phyloP scores from a whole-genome alignment of 1,140 invertebrate genomes.

The Lineus longissimus region DNA sequence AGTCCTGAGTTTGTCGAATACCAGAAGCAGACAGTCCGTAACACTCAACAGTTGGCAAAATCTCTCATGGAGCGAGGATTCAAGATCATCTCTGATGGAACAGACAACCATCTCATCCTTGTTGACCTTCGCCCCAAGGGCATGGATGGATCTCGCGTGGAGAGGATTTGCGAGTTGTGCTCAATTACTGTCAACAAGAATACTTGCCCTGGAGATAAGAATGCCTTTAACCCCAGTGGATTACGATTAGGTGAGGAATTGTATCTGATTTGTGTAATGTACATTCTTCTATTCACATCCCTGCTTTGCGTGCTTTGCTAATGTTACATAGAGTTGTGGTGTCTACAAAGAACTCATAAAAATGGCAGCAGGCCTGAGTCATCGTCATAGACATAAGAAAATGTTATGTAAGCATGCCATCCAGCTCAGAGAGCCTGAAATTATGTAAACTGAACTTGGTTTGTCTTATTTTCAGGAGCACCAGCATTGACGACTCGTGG shows the following conservation, averaged over 20 bases:
- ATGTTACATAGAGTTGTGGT: no score
- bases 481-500: constrained; percentile 91
- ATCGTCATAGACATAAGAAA: no score
- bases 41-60: constrained; percentile 55
- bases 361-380: no score
- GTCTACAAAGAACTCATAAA: no score
- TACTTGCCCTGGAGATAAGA: constrained; percentile 85
- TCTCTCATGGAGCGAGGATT: constrained; percentile 53
- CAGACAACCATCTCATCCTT: constrained; percentile 65
- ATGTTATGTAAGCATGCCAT: no score
- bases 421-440: no score
- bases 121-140: constrained; percentile 69
- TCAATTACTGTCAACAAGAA: constrained; percentile 97
- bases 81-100: constrained; percentile 58
- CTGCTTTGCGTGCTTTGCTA: no score
- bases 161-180: constrained; percentile 82
- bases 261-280: no score
- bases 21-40: constrained; percentile 73
- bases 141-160: constrained; percentile 79
- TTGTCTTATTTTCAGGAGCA: constrained; percentile 55
- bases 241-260: constrained; percentile 60
- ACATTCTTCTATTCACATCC: neutral
- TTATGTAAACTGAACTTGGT: no score
- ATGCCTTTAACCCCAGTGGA: constrained; percentile 86
- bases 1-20: constrained; percentile 78